Evolutionary conservation across 1,140 invertebrate genomes (phyloP).

Genomic region (Periplaneta americana): DNA sequence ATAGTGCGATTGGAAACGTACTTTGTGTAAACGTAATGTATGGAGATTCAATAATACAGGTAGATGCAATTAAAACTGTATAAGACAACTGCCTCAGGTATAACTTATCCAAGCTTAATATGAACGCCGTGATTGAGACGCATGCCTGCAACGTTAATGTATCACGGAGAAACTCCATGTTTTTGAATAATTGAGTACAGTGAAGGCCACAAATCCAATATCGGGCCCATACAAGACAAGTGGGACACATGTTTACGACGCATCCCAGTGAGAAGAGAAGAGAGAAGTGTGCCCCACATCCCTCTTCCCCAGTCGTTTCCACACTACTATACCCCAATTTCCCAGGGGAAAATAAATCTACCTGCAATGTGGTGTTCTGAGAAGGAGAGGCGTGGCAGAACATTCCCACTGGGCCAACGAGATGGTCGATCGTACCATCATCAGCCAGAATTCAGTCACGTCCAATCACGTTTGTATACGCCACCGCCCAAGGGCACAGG

Average conservation of each 20-base stretch:
- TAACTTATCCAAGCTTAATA: no score
- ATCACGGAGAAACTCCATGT: background rate
- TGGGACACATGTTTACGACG: background rate
- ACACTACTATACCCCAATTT: background rate
- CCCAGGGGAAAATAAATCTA: background rate
- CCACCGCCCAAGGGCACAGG: background rate
- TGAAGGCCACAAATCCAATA: background rate
- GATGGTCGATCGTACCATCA: background rate
- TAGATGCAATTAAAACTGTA: no score
- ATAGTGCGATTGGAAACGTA: no score
- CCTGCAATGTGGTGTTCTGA: background rate
- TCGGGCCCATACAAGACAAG: background rate
- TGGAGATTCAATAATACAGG: no score
- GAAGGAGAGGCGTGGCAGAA: background rate
- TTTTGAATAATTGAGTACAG: background rate
- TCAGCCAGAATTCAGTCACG: background rate
- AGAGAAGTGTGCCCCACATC: no score
- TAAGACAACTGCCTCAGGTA: no score
- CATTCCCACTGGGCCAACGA: background rate
- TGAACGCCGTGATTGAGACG: no score
- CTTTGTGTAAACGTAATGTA: no score
- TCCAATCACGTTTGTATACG: background rate
- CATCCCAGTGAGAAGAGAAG: background rate
- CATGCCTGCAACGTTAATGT: no score
- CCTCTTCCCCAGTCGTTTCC: background rate